Evolutionary conservation across 2,888 invertebrate species (phyloP), one percentile per base, ranked within the genome.

Genomic region (Campopleginae sp.): DNA sequence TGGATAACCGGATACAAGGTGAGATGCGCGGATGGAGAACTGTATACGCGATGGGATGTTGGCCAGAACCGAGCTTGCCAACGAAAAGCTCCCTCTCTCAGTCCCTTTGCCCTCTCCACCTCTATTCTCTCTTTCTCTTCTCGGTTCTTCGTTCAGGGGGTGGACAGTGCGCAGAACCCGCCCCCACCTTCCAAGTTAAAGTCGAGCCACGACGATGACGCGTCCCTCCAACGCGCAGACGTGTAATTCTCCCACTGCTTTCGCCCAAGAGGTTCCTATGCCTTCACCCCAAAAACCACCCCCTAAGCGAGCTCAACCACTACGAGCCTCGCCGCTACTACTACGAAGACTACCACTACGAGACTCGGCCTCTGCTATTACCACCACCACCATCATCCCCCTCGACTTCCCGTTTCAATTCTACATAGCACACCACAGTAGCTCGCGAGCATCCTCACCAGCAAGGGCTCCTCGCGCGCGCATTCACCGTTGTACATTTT

Each of bases 141-240:
- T 72, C 51, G 68, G 80, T 58, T 81, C 71, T 51, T 44, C 78
- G 82, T 83, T 86, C 88, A 88, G 91, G 93, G 92, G 93, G 93
- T 93, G 93, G 93, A 93, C 92, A 92, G 92, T 91, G 93, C 91
- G 92, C 92, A 93, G 92, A 89, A 91, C 92, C 93, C 93, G 93
- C 93, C 93, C 86, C 93, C 93, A 93, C 92, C 90, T 92, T 91
- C 90, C 88, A 90, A 89, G 90, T 89, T 42, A 17, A 58, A 58
- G 44, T 74, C 93, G 90, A 91, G 66, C 83, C 85, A 79, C 79
- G 82, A 80, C 86, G 86, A 82, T 77, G 77, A 76, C 68, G 80
- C 80, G 86, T 82, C 68, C 65, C 48, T 54, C 61, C 70, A 68
- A 70, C 72, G 85, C 86, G 88, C 88, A 87, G 84, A 85, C 87